Conservation (phyloP, 2,888 invertebrate species). For the Cantharis rustica region DNA sequence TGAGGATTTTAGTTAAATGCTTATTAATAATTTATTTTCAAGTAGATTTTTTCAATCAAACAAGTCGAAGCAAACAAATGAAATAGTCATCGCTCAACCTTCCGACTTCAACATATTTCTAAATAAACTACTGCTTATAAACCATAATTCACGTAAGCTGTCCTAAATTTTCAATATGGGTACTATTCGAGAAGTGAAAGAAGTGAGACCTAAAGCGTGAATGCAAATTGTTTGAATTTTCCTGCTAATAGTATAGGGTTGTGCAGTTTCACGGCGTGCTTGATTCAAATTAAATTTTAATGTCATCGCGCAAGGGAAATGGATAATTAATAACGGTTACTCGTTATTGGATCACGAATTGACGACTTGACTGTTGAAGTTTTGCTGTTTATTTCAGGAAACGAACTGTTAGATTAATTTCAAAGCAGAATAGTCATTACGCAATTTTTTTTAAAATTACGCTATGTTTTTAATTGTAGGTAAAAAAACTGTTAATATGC, state of each 20-base stretch:
- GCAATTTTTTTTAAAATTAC: not conserved
- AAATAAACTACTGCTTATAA: not conserved
- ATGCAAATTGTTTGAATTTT: constrained; percentile 26
- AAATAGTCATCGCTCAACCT: not conserved
- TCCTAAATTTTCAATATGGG: constrained; percentile 1
- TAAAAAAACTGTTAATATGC: not conserved
- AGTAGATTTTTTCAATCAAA: not conserved
- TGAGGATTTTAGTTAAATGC: not conserved
- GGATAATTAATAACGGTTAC: constrained; percentile 43
- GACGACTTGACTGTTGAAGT: constrained; percentile 12
- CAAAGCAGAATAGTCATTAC: not conserved
- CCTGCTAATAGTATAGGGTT: constrained; percentile 18
- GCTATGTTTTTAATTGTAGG: not conserved
- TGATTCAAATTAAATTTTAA: constrained; percentile 51
- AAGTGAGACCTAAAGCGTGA: constrained; percentile 2
- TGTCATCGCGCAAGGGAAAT: constrained; percentile 51
- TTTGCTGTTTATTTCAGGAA: constrained; percentile 29
- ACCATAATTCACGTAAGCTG: constrained; percentile 3
- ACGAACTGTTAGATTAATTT: constrained; percentile 19
- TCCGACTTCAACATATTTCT: not conserved
- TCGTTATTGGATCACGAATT: constrained; percentile 27
- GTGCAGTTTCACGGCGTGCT: constrained; percentile 40
- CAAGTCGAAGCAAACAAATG: not conserved
- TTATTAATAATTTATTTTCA: not conserved
- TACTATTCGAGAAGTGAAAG: not conserved